Percentiles rank a stretch among this genome's conserved stretches.
These are phyloP conservation scores for Mirounga angustirostris DNA, from an alignment of 2,113 vertebrate genomes.

Conservation along the genomic window DNA sequence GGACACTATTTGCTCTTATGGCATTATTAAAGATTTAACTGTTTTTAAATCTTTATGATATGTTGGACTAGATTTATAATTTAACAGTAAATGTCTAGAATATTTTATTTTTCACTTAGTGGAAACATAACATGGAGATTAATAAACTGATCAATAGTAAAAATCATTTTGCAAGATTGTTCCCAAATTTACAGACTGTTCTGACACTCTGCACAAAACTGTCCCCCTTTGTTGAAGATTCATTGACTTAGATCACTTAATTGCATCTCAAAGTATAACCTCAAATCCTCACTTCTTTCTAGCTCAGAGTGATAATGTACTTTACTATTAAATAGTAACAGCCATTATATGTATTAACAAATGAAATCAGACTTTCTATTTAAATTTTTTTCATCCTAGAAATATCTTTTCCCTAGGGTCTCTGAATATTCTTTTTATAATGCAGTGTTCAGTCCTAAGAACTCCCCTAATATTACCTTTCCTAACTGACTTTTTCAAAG, in stretches of 20 bases:
- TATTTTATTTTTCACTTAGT: neutral
- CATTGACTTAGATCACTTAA: neutral
- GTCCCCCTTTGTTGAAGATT: neutral
- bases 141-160: neutral
- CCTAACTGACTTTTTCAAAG: neutral
- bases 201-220: neutral
- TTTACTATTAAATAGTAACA: slow-evolving; percentile 20
- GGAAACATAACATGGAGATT: neutral
- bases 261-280: neutral
- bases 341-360: neutral
- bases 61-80: neutral
- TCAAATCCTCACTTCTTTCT: neutral
- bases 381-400: neutral
- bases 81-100: neutral
- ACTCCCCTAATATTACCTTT: slow-evolving; percentile 22
- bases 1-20: neutral
- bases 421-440: slow-evolving; percentile 4
- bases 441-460: neutral
- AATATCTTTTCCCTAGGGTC: neutral
- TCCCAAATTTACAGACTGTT: neutral
- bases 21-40: neutral
- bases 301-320: neutral
- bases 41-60: neutral
- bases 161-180: slow-evolving; percentile 1
- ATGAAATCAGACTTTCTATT: slow-evolving; percentile 1